Base-by-base conservation (phyloP, 2,113 vertebrate genomes). In the Oncorhynchus masou region DNA sequence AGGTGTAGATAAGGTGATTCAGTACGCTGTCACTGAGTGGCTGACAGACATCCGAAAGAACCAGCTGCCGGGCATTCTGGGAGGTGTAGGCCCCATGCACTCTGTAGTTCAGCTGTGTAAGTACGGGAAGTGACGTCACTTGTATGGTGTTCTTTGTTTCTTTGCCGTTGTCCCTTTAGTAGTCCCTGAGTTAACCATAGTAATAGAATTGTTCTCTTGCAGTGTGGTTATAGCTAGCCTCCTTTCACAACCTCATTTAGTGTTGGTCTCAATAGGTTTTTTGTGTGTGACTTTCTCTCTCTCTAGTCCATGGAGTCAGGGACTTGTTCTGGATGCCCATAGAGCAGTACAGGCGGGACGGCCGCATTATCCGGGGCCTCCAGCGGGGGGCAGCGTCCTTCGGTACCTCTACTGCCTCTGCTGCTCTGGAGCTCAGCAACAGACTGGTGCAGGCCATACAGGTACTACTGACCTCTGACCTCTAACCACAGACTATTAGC, bases 321-420 rank as follows among this genome's bases (percentile, higher is more conserved):
- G 96, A 97, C 89, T 93, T 97, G 72, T 96, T 97, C 81, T 97
- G 96, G 96, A 84, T 97, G 78, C 96, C 96, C 45, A 97, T 97
- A 0, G 96, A 97, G 84, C 96, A 97, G 87, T 97, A 97, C 86
- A 91, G 96, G 68, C 95, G 94, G 84, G 96, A 97, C 0, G 96
- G 96, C 1, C 95, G 96, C 71, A 95, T 97, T 85, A 96, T 97
- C 80, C 91, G 96, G 54, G 96, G 96, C 19, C 92, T 97, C 84
- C 96, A 97, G 90, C 92, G 95, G 39, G 96, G 96, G 19, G 96
- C 96, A 0, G 96, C 96, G 0, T 97, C 96, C 39, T 97, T 97
- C 0, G 95, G 96, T 60, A 97, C 96, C 0, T 97, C 96, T 7
- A 97, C 96, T 0, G 96, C 96, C 25, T 96, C 96, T 0, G 96